Conservation (phyloP, 1,140 invertebrate genomes). For the Vanessa tameamea region DNA sequence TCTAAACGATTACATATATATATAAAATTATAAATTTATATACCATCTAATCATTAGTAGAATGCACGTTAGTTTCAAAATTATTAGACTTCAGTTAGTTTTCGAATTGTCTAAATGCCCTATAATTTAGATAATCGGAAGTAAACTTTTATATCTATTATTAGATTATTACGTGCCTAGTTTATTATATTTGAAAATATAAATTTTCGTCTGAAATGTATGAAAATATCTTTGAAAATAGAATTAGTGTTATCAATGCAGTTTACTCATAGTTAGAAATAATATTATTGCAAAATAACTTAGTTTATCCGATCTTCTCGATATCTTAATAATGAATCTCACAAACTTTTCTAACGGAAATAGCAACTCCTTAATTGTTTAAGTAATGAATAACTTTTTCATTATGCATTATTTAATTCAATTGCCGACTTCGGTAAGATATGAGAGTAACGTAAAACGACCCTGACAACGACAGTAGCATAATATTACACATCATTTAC, state of each 20-base stretch:
- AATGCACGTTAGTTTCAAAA: constrained; percentile 78
- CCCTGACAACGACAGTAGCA: constrained; percentile 25
- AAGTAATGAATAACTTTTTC: constrained; percentile 32
- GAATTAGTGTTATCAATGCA: constrained; percentile 27
- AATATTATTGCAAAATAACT: constrained; percentile 21
- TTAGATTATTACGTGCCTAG: constrained; percentile 43
- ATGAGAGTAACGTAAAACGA: constrained; percentile 29
- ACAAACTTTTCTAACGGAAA: constrained; percentile 11
- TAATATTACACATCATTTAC: constrained; percentile 31
- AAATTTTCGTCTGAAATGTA: constrained; percentile 18
- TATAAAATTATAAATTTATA: constrained; percentile 43
- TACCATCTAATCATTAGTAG: constrained; percentile 65
- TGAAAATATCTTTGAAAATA: constrained; percentile 28
- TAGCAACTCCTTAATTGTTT: constrained; percentile 26
- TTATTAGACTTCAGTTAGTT: constrained; percentile 73
- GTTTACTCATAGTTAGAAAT: constrained; percentile 23
- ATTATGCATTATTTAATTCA: constrained; percentile 40
- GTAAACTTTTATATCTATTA: constrained; percentile 45
- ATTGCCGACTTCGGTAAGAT: constrained; percentile 38
- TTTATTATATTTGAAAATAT: constrained; percentile 32
- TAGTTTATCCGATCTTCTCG: constrained; percentile 22
- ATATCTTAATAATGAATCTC: background rate
- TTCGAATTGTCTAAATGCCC: constrained; percentile 51
- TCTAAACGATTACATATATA: constrained; percentile 40
- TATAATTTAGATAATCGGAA: constrained; percentile 51